These are phyloP conservation scores for Brachionus koreanus DNA, from an alignment of 1,140 invertebrate genomes.

Conservation along the genomic window DNA sequence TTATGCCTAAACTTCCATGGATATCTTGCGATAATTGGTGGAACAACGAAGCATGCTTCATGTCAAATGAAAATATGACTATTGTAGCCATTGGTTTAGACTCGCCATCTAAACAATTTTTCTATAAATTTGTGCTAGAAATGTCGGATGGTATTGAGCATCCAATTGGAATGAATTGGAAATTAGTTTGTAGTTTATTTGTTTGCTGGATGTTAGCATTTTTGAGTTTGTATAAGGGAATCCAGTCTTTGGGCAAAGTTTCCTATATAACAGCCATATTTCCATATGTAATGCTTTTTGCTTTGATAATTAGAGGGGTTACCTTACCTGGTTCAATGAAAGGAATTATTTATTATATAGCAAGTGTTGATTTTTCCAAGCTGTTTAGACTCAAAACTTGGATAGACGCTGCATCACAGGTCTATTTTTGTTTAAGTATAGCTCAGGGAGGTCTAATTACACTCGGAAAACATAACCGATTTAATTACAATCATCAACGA, in stretches of 20 bases:
- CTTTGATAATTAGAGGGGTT: constrained; percentile 73
- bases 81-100: background rate
- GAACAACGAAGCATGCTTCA: background rate
- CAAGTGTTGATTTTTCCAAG: background rate
- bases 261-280: constrained; percentile 76
- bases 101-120: constrained; percentile 38
- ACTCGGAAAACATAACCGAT: constrained; percentile 21
- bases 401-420: constrained; percentile 48
- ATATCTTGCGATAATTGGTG: constrained; percentile 62
- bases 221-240: constrained; percentile 32
- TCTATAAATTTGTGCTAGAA: constrained; percentile 30
- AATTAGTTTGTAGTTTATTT: constrained; percentile 35
- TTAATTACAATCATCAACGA: constrained; percentile 34
- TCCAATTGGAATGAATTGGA: constrained; percentile 23
- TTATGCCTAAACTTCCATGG: constrained; percentile 66
- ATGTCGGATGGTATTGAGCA: constrained; percentile 42
- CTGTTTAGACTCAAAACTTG: constrained; percentile 50
- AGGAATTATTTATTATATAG: constrained; percentile 67
- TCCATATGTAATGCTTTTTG: constrained; percentile 76
- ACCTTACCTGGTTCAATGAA: constrained; percentile 72
- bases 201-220: constrained; percentile 40
- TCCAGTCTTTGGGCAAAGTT: constrained; percentile 42
- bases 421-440: constrained; percentile 45
- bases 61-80: background rate
- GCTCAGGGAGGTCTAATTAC: constrained; percentile 43